phyloP scores from a whole-genome alignment of 2,888 invertebrate genomes.

The Panzeria rudis region DNA sequence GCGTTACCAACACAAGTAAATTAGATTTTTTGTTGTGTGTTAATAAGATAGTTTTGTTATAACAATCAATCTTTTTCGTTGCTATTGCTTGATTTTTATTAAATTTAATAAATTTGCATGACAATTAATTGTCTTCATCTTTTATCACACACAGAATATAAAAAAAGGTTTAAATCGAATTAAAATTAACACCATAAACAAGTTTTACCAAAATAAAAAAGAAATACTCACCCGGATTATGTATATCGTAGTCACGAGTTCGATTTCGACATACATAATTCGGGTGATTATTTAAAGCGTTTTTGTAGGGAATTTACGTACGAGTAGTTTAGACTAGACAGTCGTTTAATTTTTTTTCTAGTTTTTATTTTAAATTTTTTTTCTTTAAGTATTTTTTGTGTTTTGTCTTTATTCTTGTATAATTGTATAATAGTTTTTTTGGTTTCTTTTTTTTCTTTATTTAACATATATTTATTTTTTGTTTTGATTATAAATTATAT shows the following conservation, averaged over 20 bases:
- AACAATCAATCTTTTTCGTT: no score
- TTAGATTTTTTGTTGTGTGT: no score
- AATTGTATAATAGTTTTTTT: conserved; percentile 76
- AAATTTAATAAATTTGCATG: no score
- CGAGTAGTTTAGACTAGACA: conserved; percentile 64
- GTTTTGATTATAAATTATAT: conserved; percentile 60
- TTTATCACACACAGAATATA: no score
- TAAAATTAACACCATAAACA: conserved; percentile 13
- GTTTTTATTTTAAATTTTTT: conserved; percentile 64
- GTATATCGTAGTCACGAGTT: no score
- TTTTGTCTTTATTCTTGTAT: conserved; percentile 72
- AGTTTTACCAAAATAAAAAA: conserved; percentile 9
- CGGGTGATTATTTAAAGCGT: conserved; percentile 59
- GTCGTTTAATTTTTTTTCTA: conserved; percentile 68
- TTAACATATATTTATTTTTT: conserved; percentile 53
- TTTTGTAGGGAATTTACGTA: conserved; percentile 47
- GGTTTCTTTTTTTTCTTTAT: conserved; percentile 66
- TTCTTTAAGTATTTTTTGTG: conserved; percentile 48
- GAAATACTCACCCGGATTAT: neutral
- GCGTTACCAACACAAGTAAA: no score
- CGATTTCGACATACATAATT: no score
- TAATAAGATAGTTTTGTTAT: no score
- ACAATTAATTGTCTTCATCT: no score
- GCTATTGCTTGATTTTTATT: no score
- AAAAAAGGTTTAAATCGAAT: neutral